These are phyloP conservation scores for Neopelma chrysocephalum DNA, from an alignment of 2,797 vertebrate genomes.

Conservation along the genomic window DNA sequence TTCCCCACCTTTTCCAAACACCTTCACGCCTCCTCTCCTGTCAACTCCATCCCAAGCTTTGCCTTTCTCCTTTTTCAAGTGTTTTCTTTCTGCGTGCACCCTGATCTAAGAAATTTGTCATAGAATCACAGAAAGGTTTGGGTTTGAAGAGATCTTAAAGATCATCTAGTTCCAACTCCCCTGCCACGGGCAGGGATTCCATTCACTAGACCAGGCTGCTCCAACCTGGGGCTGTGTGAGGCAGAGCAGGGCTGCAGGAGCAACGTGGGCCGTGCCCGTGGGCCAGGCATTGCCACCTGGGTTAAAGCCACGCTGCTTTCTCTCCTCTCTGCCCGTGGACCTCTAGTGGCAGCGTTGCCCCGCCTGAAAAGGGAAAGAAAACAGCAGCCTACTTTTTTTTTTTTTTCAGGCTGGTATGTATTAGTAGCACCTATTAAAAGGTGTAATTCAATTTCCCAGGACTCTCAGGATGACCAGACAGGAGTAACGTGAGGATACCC, in stretches of 20 bases:
- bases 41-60: background rate
- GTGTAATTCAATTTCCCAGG: background rate
- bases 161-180: fast-evolving
- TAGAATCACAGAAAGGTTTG: background rate
- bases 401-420: background rate
- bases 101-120: fast-evolving
- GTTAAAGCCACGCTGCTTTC: background rate
- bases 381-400: background rate
- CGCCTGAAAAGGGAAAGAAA: too few species aligned
- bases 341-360: background rate
- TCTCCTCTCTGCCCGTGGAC: background rate
- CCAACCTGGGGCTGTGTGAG: background rate
- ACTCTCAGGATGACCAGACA: background rate
- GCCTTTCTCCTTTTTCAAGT: background rate
- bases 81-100: fast-evolving
- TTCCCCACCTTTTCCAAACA: background rate
- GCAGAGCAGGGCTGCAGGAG: background rate
- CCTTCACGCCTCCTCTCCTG: background rate
- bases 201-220: background rate
- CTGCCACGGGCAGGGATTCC: background rate
- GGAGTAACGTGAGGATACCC: background rate
- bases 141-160: background rate
- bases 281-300: background rate
- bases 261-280: background rate
- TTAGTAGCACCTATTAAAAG: background rate